Conservation (phyloP, 2,888 invertebrate species). For the Capitulum mitella region DNA sequence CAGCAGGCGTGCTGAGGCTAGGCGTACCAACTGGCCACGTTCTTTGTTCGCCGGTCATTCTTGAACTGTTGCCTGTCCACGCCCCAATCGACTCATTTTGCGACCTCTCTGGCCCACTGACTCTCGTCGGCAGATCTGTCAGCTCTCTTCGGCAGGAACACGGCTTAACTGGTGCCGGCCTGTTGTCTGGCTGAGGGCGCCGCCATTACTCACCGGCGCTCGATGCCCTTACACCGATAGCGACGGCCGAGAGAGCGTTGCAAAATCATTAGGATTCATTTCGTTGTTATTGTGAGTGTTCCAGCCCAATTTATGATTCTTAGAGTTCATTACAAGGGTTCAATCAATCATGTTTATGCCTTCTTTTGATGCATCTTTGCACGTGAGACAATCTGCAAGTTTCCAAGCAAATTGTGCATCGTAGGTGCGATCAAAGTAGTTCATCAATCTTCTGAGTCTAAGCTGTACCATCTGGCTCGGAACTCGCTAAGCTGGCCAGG, state of each 20-base stretch:
- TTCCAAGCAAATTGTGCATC: neutral
- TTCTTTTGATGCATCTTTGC: neutral
- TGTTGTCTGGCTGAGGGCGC: too few species aligned
- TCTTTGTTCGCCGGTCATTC: too few species aligned
- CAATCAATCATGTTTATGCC: neutral
- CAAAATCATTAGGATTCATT: neutral
- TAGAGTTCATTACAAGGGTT: neutral
- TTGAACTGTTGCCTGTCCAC: too few species aligned
- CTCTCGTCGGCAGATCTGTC: too few species aligned
- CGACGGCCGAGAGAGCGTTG: neutral
- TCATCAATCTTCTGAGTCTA: neutral
- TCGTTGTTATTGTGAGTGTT: constrained; percentile 16
- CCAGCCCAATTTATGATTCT: neutral
- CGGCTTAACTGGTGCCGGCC: too few species aligned
- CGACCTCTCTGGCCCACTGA: too few species aligned
- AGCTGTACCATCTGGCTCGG: neutral
- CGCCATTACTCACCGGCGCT: neutral
- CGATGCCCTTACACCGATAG: neutral
- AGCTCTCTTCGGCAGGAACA: too few species aligned
- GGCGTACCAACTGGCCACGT: too few species aligned
- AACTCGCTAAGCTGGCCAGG: too few species aligned
- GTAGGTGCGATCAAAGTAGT: neutral
- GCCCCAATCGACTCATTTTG: too few species aligned
- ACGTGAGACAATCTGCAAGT: neutral
- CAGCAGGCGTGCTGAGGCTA: too few species aligned